Conservation (phyloP, 2,888 invertebrate genomes). For the Anticlea derivata region DNA sequence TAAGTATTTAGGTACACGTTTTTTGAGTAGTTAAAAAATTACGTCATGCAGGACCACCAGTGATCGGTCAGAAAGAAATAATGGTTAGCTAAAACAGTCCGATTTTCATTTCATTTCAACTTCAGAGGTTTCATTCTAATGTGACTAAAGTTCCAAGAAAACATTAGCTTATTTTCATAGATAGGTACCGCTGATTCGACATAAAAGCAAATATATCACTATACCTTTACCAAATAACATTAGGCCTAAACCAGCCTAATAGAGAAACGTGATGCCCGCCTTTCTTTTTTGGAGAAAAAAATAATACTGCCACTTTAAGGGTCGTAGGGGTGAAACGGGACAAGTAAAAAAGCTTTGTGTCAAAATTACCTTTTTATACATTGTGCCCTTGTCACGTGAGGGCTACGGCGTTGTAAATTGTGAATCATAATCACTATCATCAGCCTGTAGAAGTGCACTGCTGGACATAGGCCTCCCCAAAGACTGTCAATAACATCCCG, state of each 20-base stretch:
- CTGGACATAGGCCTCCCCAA: no score
- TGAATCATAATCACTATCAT: no score
- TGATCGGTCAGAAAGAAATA: no score
- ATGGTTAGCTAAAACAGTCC: no score
- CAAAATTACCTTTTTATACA: conserved; percentile 45
- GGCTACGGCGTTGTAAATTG: conserved; percentile 34
- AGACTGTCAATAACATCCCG: no score
- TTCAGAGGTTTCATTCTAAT: no score
- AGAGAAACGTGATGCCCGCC: conserved; percentile 39
- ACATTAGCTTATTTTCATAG: conserved; percentile 2
- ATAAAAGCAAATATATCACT: conserved; percentile 15
- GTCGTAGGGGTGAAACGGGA: conserved; percentile 36
- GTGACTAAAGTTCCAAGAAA: neutral
- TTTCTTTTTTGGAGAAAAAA: conserved; percentile 35
- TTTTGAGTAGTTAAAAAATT: no score
- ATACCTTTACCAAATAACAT: conserved; percentile 30
- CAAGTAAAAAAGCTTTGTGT: conserved; percentile 46
- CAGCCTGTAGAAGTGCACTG: no score
- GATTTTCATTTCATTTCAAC: no score
- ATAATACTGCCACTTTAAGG: conserved; percentile 44
- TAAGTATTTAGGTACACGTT: no score
- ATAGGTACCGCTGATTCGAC: conserved; percentile 14
- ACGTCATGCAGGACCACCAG: no score
- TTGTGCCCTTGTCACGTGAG: conserved; percentile 30
- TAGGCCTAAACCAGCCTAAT: conserved; percentile 34